Percentiles rank a stretch among this genome's conserved stretches.
phyloP scores from a whole-genome alignment of 1,140 invertebrate species.

The Zaprionus tsacasi region DNA sequence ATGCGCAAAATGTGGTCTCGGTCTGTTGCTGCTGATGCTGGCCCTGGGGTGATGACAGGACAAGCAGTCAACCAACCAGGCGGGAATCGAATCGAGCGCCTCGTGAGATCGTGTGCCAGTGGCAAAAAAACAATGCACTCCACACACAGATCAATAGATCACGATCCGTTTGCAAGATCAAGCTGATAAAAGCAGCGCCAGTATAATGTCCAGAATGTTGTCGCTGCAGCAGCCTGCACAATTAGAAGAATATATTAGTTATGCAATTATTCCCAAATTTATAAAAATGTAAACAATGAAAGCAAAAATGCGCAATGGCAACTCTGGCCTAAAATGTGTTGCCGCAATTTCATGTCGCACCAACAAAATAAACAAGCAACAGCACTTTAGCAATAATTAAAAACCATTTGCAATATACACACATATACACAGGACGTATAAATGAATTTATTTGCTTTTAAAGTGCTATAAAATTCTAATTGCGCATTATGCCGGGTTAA shows the following conservation, averaged over 20 bases:
- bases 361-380: not conserved
- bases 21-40: constrained; percentile 43
- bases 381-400: constrained; percentile 1
- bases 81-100: constrained; percentile 40
- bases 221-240: not conserved
- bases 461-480: constrained; percentile 7
- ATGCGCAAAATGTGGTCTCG: constrained; percentile 58
- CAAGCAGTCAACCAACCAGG: constrained; percentile 22
- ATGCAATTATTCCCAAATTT: not conserved
- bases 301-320: too few relatives aligned
- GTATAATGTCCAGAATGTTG: not conserved
- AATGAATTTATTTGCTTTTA: constrained; percentile 1
- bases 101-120: constrained; percentile 52
- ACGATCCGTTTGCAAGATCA: constrained; percentile 35
- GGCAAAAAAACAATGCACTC: constrained; percentile 61
- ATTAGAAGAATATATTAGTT: constrained; percentile 14
- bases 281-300: not conserved
- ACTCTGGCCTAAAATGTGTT: not conserved
- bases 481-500: not conserved
- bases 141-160: constrained; percentile 64
- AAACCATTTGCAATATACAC: not conserved
- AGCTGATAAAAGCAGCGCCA: not conserved
- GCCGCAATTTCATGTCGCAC: not conserved
- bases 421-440: not conserved
- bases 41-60: constrained; percentile 45